Conservation (phyloP, 1,140 invertebrate genomes). For the Zophobas morio region DNA sequence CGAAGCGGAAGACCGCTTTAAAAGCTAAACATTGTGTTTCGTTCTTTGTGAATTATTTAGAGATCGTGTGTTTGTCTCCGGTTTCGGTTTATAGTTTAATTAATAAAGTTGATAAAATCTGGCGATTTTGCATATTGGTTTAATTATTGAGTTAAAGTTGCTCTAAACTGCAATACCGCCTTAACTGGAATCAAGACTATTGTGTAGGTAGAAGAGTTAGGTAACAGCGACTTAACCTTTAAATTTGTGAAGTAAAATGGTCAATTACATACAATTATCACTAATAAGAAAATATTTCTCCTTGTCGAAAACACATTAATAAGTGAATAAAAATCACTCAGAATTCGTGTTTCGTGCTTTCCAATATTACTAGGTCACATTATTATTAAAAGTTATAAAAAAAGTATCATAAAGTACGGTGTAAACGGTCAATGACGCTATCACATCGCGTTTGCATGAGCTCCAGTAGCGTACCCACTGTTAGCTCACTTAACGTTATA, state of each 20-base stretch:
- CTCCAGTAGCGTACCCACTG: conserved; percentile 17
- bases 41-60: not conserved
- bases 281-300: conserved; percentile 2
- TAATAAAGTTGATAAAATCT: not conserved
- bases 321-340: not conserved
- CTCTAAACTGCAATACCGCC: conserved; percentile 1
- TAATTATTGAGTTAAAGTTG: too few relatives aligned
- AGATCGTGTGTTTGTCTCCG: not conserved
- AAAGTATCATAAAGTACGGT: conserved; percentile 23
- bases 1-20: not conserved
- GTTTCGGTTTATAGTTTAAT: not conserved
- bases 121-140: not conserved
- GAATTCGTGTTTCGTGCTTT: not conserved
- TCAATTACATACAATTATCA: conserved; percentile 26
- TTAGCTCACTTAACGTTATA: not conserved
- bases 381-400: conserved; percentile 9
- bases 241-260: conserved; percentile 19
- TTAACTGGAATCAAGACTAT: conserved; percentile 37
- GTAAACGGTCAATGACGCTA: conserved; percentile 36
- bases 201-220: conserved; percentile 37
- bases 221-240: conserved; percentile 23
- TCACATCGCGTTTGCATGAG: conserved; percentile 10
- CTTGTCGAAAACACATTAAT: conserved; percentile 1
- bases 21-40: not conserved
- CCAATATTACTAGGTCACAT: not conserved